phyloP scores from a whole-genome alignment of 2,888 invertebrate genomes.

The Eilema depressum region DNA sequence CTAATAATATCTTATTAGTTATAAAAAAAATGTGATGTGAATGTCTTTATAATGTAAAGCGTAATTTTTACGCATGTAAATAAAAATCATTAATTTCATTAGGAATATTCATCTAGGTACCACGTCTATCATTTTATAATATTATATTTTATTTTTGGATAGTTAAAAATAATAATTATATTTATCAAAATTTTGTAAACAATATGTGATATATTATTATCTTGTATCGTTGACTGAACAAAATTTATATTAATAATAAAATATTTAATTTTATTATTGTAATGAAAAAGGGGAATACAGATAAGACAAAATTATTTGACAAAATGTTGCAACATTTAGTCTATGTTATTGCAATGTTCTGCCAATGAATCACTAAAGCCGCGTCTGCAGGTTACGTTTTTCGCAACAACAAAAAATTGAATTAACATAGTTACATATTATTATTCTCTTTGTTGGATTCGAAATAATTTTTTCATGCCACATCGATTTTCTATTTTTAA shows the following conservation, averaged over 20 bases:
- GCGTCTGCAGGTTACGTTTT: no score
- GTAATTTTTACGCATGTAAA: slow-evolving; percentile 35
- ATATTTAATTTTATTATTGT: slow-evolving; percentile 29
- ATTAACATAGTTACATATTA: no score
- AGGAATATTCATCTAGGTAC: slow-evolving; percentile 9
- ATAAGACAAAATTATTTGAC: slow-evolving; percentile 12
- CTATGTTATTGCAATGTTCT: background rate
- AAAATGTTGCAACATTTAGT: slow-evolving; percentile 17
- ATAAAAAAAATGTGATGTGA: slow-evolving; percentile 17
- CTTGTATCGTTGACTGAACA: slow-evolving; percentile 60
- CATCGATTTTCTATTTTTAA: no score
- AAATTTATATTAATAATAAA: slow-evolving; percentile 35
- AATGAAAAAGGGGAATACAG: background rate
- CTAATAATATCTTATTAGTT: slow-evolving; percentile 12
- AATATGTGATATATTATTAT: slow-evolving; percentile 46
- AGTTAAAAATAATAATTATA: slow-evolving; percentile 23
- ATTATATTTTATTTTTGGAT: slow-evolving; percentile 19
- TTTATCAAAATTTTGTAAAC: slow-evolving; percentile 32
- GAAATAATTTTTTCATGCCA: no score
- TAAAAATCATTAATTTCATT: slow-evolving; percentile 25
- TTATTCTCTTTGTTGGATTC: no score
- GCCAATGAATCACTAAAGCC: background rate
- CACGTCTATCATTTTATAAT: slow-evolving; percentile 20
- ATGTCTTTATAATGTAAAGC: slow-evolving; percentile 4
- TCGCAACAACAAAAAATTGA: no score